These are phyloP conservation scores for Dasypogon diadema DNA, from an alignment of 2,888 invertebrate genomes.

Conservation along the genomic window DNA sequence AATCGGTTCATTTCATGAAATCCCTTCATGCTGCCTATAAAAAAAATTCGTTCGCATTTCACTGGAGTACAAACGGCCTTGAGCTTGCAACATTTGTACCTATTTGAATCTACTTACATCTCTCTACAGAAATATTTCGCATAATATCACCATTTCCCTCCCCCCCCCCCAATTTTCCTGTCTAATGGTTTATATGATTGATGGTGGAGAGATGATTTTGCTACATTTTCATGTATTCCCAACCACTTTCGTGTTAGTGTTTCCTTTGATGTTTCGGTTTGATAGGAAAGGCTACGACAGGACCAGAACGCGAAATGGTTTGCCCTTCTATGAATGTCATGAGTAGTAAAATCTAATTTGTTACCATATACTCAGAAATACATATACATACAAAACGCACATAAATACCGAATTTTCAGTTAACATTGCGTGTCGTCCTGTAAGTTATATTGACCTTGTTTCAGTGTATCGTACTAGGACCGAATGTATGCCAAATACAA, in stretches of 20 bases:
- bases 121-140: neutral
- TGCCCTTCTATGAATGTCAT: slow-evolving; percentile 22
- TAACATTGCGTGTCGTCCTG: slow-evolving; percentile 16
- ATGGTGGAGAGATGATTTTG: slow-evolving; percentile 36
- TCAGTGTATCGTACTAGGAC: slow-evolving; percentile 5
- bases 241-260: slow-evolving; percentile 33
- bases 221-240: slow-evolving; percentile 35
- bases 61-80: neutral
- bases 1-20: neutral
- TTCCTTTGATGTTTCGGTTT: slow-evolving; percentile 30
- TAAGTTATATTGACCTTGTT: slow-evolving; percentile 40
- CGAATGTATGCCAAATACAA: neutral
- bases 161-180: neutral
- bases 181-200: slow-evolving; percentile 36
- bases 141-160: slow-evolving; percentile 13
- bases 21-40: neutral
- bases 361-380: slow-evolving; percentile 24
- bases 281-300: slow-evolving; percentile 14
- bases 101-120: slow-evolving; percentile 12
- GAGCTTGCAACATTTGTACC: slow-evolving; percentile 10
- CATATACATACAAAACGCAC: neutral
- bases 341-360: slow-evolving; percentile 9
- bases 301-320: slow-evolving; percentile 1
- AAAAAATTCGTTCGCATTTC: neutral
- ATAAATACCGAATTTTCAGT: slow-evolving; percentile 10